These are phyloP conservation scores for Eulemur rubriventer DNA, from an alignment of 2,797 vertebrate species.

Conservation along the genomic window DNA sequence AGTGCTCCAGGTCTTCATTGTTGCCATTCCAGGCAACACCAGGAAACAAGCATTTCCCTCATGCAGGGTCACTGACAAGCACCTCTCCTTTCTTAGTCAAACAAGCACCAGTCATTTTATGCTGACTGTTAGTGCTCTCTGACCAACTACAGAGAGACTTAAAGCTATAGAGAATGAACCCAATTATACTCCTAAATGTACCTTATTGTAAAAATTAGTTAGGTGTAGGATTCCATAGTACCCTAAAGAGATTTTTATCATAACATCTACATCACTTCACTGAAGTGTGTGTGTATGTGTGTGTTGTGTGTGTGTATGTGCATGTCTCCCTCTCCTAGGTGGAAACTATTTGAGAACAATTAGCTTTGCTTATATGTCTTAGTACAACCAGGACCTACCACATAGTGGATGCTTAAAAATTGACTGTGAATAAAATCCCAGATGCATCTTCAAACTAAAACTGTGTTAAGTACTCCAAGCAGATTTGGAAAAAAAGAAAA, in stretches of 20 bases:
- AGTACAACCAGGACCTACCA: background rate
- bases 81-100: constrained; percentile 29
- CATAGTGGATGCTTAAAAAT: background rate
- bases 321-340: background rate
- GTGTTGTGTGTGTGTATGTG: background rate
- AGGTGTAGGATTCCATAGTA: background rate
- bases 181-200: background rate
- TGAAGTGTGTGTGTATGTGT: background rate
- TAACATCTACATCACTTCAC: background rate
- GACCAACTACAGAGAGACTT: background rate
- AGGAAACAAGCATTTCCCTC: constrained; percentile 46
- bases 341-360: background rate
- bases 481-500: constrained; percentile 33
- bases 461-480: background rate
- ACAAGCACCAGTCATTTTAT: background rate
- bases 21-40: constrained; percentile 50
- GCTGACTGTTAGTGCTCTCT: background rate
- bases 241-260: background rate
- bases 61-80: background rate
- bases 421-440: background rate
- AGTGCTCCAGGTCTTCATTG: constrained; percentile 57
- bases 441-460: background rate
- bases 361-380: background rate
- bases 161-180: background rate
- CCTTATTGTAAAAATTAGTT: constrained; percentile 17